Evolutionary conservation across 2,113 vertebrate species (phyloP).

Genomic region (Osmerus mordax): DNA sequence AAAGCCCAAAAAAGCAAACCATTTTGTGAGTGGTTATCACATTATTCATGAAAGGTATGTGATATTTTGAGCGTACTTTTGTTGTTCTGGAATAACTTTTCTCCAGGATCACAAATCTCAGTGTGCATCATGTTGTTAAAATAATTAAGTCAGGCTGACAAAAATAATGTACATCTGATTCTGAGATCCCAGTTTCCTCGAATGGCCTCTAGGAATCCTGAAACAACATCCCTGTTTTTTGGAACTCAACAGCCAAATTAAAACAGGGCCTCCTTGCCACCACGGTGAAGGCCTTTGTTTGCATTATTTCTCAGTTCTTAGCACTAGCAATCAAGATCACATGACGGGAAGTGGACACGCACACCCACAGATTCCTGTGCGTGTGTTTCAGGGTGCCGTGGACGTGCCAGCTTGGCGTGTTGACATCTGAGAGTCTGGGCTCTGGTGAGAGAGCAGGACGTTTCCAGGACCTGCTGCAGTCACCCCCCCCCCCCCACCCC

Average conservation of each 20-base stretch:
- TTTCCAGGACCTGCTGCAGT: too few species aligned
- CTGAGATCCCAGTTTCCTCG: constrained; percentile 1
- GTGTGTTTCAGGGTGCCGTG: not conserved
- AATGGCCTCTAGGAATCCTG: not conserved
- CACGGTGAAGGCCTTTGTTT: not conserved
- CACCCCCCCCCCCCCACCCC: constrained; percentile 1
- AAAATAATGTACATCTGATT: constrained; percentile 5
- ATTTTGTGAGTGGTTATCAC: too few species aligned
- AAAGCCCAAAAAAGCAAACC: too few species aligned
- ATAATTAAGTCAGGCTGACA: not conserved
- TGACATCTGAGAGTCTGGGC: not conserved
- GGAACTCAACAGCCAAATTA: not conserved
- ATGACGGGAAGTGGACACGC: constrained; percentile 9
- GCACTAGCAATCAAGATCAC: constrained; percentile 10
- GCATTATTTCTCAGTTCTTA: too few species aligned
- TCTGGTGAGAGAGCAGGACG: not conserved
- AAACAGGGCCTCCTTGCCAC: not conserved
- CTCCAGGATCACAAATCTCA: too few species aligned
- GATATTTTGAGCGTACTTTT: too few species aligned
- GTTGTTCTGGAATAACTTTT: too few species aligned
- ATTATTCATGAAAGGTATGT: too few species aligned
- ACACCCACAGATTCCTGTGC: not conserved
- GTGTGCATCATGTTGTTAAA: not conserved
- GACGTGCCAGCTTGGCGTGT: constrained; percentile 12
- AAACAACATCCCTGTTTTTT: not conserved